These are phyloP conservation scores for Pycnonotus jocosus DNA, from an alignment of 2,113 vertebrate species.

Conservation along the genomic window DNA sequence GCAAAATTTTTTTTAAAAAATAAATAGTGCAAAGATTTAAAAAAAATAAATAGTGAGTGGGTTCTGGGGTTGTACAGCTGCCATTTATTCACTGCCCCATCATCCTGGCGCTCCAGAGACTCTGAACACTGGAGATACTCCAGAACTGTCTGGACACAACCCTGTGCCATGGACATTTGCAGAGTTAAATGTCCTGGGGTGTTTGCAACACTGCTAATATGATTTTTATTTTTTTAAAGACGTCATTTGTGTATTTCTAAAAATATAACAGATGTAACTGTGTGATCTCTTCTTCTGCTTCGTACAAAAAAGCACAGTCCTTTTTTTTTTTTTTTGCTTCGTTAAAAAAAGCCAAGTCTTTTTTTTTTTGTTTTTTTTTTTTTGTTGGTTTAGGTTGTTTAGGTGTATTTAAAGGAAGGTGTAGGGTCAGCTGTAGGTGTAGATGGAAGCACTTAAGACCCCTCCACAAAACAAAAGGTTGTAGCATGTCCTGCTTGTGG, in stretches of 20 bases:
- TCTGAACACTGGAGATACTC: neutral
- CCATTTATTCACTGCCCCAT: neutral
- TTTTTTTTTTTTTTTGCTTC: too few species aligned
- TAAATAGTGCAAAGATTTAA: neutral
- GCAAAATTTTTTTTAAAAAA: neutral
- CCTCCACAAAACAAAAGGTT: conserved; percentile 64
- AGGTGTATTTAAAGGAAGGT: conserved; percentile 70
- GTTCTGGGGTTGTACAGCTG: neutral
- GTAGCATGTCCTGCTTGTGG: conserved; percentile 71
- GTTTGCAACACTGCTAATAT: neutral
- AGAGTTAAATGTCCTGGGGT: neutral
- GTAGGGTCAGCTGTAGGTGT: conserved; percentile 13
- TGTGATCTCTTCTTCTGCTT: neutral
- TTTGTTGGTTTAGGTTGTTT: conserved; percentile 51
- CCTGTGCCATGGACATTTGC: neutral
- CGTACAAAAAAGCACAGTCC: neutral
- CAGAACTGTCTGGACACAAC: neutral
- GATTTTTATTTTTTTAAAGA: neutral
- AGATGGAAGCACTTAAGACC: conserved; percentile 68
- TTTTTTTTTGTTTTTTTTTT: too few species aligned
- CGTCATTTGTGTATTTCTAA: neutral
- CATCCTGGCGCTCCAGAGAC: neutral
- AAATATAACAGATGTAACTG: neutral
- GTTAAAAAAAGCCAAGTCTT: too few species aligned
- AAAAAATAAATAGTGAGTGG: neutral